Base-by-base conservation (phyloP, 2,888 invertebrate species). In the Chromoteleia sp. region DNA sequence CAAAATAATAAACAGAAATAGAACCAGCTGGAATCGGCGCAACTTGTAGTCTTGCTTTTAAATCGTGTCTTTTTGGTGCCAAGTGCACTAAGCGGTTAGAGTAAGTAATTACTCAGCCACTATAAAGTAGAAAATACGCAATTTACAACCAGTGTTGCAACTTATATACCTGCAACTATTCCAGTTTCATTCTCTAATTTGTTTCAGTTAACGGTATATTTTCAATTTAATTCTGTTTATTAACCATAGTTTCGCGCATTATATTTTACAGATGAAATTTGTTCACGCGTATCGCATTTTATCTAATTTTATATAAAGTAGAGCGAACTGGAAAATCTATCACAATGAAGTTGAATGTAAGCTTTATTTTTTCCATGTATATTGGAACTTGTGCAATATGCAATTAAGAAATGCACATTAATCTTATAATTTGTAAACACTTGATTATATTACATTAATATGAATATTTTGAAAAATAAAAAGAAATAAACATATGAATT, bases 91-190 rank as follows among this genome's bases (percentile, higher is more conserved):
- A 74, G 65, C 63, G 74, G 65, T 45, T 52, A 54, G 43, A 65
- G 74, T 74, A 74, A 63, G 63, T 74, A 65, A 65, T 65, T 74
- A 74, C 74, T 63, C 73, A 63, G 56, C 73, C 45, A 74, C 54
- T 74, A 74, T 63, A 56, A 63, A 63, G 63, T 65, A 74, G 48
- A 65, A 74, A 74, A 74, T 65, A 48, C 56, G 74, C 45, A 74
- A 74, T 63, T 17, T 45, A 63, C 63, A 74, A 63, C 43, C 63
- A 63, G 74, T 48, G 56, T 63, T 63, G 56, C 25, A 74, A 73
- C 25, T 73, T 73, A 52, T 14, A 45, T 12, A 39, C 25, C 2
- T 54, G 50, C 17, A 59, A 43, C 61, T 63, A 73, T 73, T 63
- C 14, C 33, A 14, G 17, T 17, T 59, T 59, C 14, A 12, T 14